Percentiles rank a stretch among this genome's conserved stretches.
Evolutionary conservation across 2,113 vertebrate species (phyloP).

Genomic region (Noturus placidus): DNA sequence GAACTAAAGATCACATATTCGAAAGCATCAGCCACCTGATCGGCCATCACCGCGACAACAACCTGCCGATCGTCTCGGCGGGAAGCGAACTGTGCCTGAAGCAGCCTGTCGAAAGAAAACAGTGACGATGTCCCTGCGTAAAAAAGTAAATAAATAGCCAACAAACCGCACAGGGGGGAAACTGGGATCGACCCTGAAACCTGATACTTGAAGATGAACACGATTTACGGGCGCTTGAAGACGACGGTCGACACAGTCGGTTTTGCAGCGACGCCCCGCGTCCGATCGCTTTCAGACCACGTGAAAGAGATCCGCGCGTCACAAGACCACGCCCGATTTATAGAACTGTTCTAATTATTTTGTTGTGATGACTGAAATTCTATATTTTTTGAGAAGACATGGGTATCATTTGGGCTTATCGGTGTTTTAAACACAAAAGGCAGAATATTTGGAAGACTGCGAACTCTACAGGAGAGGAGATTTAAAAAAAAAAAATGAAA

Average conservation of each 20-base stretch:
- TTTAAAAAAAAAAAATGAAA: conserved; percentile 54
- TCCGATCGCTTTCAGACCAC: conserved; percentile 53
- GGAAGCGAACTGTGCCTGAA: conserved; percentile 95
- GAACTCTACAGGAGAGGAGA: conserved; percentile 72
- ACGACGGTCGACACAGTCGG: conserved; percentile 47
- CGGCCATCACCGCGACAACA: conserved; percentile 92
- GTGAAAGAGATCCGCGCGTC: conserved; percentile 58
- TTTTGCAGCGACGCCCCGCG: conserved; percentile 47
- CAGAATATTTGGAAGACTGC: conserved; percentile 73
- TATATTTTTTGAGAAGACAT: conserved; percentile 92
- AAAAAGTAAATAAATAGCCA: conserved; percentile 5
- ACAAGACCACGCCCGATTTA: conserved; percentile 67
- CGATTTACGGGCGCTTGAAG: conserved; percentile 47
- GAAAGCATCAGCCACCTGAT: conserved; percentile 97
- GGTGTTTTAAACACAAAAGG: conserved; percentile 75
- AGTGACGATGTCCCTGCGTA: conserved; percentile 66
- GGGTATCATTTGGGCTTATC: conserved; percentile 76
- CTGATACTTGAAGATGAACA: conserved; percentile 66
- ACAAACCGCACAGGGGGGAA: conserved; percentile 46
- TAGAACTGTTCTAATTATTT: conserved; percentile 78
- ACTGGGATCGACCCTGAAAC: conserved; percentile 52
- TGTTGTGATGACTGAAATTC: conserved; percentile 83
- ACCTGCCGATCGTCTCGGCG: conserved; percentile 92
- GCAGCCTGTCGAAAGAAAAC: conserved; percentile 85
- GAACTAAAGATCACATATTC: conserved; percentile 94